phyloP scores from a whole-genome alignment of 2,113 vertebrate species.

The Solea solea region DNA sequence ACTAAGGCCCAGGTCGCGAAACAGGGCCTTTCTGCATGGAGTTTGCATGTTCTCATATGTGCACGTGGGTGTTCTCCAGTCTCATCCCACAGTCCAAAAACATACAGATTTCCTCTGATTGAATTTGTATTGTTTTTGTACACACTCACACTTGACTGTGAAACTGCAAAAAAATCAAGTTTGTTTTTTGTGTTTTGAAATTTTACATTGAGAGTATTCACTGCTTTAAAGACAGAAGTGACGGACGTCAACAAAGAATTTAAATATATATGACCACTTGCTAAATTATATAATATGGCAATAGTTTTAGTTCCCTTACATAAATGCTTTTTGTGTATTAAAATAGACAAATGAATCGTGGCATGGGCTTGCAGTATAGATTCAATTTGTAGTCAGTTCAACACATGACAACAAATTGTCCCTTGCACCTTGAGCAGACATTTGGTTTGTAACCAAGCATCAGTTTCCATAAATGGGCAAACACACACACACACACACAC shows the following conservation, averaged over 20 bases:
- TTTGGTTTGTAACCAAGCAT: constrained; percentile 25
- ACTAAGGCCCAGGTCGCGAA: no score
- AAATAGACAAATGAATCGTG: not conserved
- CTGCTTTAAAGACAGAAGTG: constrained; percentile 13
- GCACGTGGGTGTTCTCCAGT: no score
- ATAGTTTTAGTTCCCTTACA: no score
- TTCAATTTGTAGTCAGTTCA: constrained; percentile 6
- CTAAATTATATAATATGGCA: no score
- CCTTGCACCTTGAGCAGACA: constrained; percentile 28
- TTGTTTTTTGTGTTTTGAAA: not conserved
- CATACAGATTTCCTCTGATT: no score
- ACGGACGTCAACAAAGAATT: no score
- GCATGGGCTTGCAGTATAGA: constrained; percentile 1
- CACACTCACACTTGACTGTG: no score
- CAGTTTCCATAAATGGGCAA: constrained; percentile 20
- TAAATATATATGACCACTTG: not conserved
- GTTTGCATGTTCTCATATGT: no score
- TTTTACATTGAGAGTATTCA: not conserved
- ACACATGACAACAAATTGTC: constrained; percentile 17
- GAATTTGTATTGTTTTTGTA: no score
- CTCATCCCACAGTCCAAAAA: no score
- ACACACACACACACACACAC: constrained; percentile 20
- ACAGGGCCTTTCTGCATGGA: no score
- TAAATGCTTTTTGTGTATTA: no score
- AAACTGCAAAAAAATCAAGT: constrained; percentile 1